Base-by-base conservation (phyloP, 2,113 vertebrate genomes). In the Brevimyrus niger region DNA sequence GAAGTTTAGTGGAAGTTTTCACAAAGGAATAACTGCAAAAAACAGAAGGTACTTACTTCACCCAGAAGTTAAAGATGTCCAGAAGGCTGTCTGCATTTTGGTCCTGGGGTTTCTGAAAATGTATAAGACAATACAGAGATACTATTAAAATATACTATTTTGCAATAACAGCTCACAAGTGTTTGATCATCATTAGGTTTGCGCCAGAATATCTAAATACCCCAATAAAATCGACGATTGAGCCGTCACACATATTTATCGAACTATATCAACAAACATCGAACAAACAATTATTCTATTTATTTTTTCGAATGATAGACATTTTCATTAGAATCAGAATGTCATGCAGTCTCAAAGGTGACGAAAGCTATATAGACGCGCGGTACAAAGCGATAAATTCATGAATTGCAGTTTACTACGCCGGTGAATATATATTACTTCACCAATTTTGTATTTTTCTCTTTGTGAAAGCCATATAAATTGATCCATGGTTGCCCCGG, bases 21-120 rank as follows among this genome's bases (percentile, higher is more conserved):
- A 35, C 4, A 38, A 38, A 76, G 69, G 69, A 76, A 76, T 4
- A 38, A 76, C 31, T 86, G 47, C 47, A 31, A 23, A 23, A 19
- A n/a, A 21, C 0, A 23, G 15, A 35, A 27, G 10, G 1, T 65
- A 95, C 96, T 94, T 89, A 96, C 96, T 95, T 96, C 50, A 95
- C 92, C 96, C 96, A 96, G 91, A 96, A 96, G 90, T 94, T 91
- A 91, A 93, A 96, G 89, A 96, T 95, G 89, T 94, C 92, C 27
- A 93, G 31, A 15, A 96, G 95, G 44, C 90, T 91, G 1, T 94
- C 93, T n/a, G 95, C 95, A 90, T 96, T 96, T 89, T 93, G 91
- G 91, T 96, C 96, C 89, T 94, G 96, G 3, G 94, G 93, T 88
- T 93, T 92, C 96, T 96, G 89, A 2, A 89, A 15, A 90, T 38